phyloP scores from a whole-genome alignment of 1,140 invertebrate species.

The Drosophila pseudoobscura region DNA sequence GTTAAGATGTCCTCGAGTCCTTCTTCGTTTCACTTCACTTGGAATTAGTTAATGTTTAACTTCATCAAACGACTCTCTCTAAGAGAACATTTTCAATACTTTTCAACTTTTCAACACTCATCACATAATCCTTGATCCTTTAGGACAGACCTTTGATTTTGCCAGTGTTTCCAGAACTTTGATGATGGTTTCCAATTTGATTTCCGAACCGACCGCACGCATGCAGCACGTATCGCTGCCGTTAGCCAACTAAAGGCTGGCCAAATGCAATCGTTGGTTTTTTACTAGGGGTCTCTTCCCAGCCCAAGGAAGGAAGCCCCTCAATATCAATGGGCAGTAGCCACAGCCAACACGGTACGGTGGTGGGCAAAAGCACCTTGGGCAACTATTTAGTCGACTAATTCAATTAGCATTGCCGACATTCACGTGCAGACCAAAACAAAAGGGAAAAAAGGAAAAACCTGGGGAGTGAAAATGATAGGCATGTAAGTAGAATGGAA shows the following conservation, averaged over 20 bases:
- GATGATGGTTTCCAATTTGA: background rate
- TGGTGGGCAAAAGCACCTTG: constrained; percentile 42
- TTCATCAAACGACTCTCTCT: background rate
- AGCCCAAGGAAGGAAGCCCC: constrained; percentile 53
- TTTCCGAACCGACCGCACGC: constrained; percentile 63
- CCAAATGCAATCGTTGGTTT: constrained; percentile 55
- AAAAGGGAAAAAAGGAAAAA: background rate
- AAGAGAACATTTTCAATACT: no score
- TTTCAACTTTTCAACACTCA: no score
- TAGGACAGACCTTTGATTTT: constrained; percentile 30
- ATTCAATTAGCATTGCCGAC: constrained; percentile 67
- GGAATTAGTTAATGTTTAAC: background rate
- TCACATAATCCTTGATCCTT: constrained; percentile 29
- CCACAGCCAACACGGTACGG: constrained; percentile 20
- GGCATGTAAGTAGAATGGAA: constrained; percentile 3
- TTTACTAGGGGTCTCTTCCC: constrained; percentile 29
- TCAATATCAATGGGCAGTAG: constrained; percentile 54
- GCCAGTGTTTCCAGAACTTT: background rate
- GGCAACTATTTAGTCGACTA: constrained; percentile 65
- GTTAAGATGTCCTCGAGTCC: no score
- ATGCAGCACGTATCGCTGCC: constrained; percentile 72
- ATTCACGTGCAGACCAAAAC: constrained; percentile 59
- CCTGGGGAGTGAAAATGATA: background rate
- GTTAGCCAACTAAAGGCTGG: constrained; percentile 78
- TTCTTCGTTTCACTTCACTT: background rate